Percentiles rank a stretch among this genome's conserved stretches.
Evolutionary conservation across 1,140 invertebrate species (phyloP).

Genomic region (Mylabris phalerata): DNA sequence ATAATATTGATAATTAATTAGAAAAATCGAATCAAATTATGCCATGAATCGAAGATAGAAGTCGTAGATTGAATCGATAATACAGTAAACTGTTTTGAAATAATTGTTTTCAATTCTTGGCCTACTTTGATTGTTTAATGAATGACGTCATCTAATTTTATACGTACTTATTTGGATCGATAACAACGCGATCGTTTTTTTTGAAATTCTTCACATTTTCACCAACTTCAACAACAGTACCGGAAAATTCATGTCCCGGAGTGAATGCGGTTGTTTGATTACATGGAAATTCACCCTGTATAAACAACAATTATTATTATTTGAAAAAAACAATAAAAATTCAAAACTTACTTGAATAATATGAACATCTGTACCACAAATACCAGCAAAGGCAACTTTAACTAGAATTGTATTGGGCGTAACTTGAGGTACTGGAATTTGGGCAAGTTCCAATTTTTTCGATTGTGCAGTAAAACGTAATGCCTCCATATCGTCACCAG

Average conservation of each 20-base stretch:
- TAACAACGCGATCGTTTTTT: conserved; percentile 56
- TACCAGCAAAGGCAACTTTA: conserved; percentile 58
- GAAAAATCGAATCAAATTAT: too few relatives aligned
- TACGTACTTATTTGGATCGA: conserved; percentile 58
- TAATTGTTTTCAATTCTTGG: too few relatives aligned
- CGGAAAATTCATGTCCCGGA: conserved; percentile 66
- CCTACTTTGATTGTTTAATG: background rate
- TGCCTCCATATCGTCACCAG: conserved; percentile 48
- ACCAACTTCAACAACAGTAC: conserved; percentile 53
- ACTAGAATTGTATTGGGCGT: conserved; percentile 52
- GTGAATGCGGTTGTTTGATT: conserved; percentile 48
- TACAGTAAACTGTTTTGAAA: too few relatives aligned
- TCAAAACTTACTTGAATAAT: conserved; percentile 54
- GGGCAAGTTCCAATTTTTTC: conserved; percentile 45
- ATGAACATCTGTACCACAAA: conserved; percentile 78
- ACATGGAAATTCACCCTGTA: conserved; percentile 57
- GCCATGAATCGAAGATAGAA: too few relatives aligned
- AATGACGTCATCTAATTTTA: background rate
- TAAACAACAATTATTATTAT: background rate
- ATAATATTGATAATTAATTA: too few relatives aligned
- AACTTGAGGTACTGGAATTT: conserved; percentile 47
- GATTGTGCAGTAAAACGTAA: conserved; percentile 50
- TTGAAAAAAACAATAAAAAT: background rate
- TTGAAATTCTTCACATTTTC: conserved; percentile 50
- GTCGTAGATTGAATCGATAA: too few relatives aligned